Evolutionary conservation across 2,888 invertebrate species (phyloP).

Genomic region (Pseudanteris insignis): DNA sequence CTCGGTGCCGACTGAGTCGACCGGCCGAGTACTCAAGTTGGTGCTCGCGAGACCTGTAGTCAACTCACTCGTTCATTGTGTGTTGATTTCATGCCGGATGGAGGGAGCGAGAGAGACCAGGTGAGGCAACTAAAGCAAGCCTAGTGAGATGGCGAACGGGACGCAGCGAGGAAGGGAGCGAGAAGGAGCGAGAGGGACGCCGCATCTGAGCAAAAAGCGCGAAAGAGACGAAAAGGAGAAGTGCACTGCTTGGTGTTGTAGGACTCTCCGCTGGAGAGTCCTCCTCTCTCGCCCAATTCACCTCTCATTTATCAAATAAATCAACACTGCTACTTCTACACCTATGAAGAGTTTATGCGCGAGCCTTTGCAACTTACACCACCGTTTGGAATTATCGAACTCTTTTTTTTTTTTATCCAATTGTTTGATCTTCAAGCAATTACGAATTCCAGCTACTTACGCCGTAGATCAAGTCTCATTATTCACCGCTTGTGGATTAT

Average conservation of each 20-base stretch:
- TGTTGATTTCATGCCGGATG: constrained; percentile 42
- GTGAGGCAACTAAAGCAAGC: constrained; percentile 25
- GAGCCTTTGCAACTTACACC: constrained; percentile 47
- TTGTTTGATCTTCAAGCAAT: constrained; percentile 5
- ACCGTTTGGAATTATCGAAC: constrained; percentile 14
- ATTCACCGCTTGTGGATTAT: background rate
- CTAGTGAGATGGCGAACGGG: too few species aligned
- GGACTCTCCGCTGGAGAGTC: constrained; percentile 64
- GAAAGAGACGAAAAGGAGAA: constrained; percentile 54
- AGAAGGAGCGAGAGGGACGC: constrained; percentile 26
- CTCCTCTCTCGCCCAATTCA: constrained; percentile 59
- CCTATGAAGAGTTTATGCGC: constrained; percentile 58
- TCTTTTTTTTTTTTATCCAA: constrained; percentile 1
- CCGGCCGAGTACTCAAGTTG: constrained; percentile 48
- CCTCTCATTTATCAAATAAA: constrained; percentile 65
- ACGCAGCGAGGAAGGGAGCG: constrained; percentile 14
- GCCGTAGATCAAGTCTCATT: background rate
- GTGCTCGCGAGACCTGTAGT: constrained; percentile 50
- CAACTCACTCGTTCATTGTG: constrained; percentile 51
- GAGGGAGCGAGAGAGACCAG: constrained; percentile 13
- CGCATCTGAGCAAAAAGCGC: constrained; percentile 29
- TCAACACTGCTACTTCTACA: constrained; percentile 64
- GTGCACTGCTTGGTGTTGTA: constrained; percentile 61
- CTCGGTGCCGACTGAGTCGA: constrained; percentile 44
- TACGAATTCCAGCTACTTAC: background rate